A percentile compares a stretch with the other conserved stretches of the same genome.
Evolutionary conservation across 2,797 vertebrate species (phyloP).

Genomic region (Erethizon dorsatum): DNA sequence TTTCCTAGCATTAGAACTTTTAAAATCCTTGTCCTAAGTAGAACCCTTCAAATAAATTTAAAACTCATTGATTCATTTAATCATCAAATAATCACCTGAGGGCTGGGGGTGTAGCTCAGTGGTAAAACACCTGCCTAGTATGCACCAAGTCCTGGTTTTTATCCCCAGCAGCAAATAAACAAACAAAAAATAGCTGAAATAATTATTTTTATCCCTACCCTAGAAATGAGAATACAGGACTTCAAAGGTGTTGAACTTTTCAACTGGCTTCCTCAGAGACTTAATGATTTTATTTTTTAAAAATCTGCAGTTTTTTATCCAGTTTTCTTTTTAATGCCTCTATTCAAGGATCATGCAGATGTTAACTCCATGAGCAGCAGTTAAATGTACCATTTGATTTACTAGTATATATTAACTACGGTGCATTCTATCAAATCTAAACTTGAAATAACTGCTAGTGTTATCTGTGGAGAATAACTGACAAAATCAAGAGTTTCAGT

Average conservation of each 20-base stretch:
- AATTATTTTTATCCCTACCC: not conserved
- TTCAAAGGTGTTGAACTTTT: not conserved
- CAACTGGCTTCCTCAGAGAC: conserved; percentile 11
- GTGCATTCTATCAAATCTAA: not conserved
- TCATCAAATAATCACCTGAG: not conserved
- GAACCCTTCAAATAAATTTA: not conserved
- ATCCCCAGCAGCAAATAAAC: not conserved
- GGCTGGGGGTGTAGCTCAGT: not conserved
- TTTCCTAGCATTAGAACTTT: not conserved
- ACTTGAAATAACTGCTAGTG: conserved; percentile 8
- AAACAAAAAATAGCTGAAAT: not conserved
- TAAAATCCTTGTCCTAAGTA: not conserved
- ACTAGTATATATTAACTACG: not conserved
- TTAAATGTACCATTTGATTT: conserved; percentile 46
- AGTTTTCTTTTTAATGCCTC: conserved; percentile 22
- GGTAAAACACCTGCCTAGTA: not conserved
- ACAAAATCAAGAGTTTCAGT: conserved; percentile 29
- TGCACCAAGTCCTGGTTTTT: not conserved
- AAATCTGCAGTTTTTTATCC: not conserved
- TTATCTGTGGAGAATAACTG: not conserved
- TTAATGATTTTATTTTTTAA: conserved; percentile 14
- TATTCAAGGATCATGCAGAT: not conserved
- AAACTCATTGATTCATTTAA: not conserved
- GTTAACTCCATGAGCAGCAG: not conserved
- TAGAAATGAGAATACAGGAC: conserved; percentile 39